These are phyloP conservation scores for Chrysomallon squamiferum DNA, from an alignment of 1,140 invertebrate genomes.

Conservation along the genomic window DNA sequence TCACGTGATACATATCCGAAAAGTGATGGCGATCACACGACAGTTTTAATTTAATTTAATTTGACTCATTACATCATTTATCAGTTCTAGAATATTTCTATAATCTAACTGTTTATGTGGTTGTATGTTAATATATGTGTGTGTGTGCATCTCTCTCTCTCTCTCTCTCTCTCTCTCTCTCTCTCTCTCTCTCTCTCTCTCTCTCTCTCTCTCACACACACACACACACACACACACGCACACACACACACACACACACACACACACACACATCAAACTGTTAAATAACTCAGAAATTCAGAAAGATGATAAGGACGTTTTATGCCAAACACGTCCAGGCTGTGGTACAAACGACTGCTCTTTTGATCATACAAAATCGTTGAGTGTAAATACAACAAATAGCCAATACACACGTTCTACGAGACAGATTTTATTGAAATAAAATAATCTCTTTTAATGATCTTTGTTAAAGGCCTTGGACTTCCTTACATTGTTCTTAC, in stretches of 20 bases:
- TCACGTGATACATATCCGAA: not conserved
- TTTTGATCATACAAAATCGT: not conserved
- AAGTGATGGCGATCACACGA: not conserved
- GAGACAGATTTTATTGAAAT: too few species aligned
- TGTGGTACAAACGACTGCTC: not conserved
- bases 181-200: not conserved
- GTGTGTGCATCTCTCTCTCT: not conserved
- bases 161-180: not conserved
- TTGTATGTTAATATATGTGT: not conserved
- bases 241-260: not conserved
- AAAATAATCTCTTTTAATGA: too few species aligned
- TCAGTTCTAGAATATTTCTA: not conserved
- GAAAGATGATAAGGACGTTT: not conserved
- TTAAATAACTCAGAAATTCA: not conserved
- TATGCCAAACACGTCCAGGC: not conserved
- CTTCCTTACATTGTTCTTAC: too few species aligned
- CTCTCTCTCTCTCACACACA: not conserved
- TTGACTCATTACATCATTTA: not conserved
- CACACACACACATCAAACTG: not conserved
- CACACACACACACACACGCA: not conserved
- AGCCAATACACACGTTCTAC: not conserved
- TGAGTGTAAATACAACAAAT: not conserved
- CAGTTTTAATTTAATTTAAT: not conserved
- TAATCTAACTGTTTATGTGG: not conserved
- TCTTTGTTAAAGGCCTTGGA: too few species aligned